Base-by-base conservation (phyloP, 2,797 vertebrate species). In the Choloepus didactylus region DNA sequence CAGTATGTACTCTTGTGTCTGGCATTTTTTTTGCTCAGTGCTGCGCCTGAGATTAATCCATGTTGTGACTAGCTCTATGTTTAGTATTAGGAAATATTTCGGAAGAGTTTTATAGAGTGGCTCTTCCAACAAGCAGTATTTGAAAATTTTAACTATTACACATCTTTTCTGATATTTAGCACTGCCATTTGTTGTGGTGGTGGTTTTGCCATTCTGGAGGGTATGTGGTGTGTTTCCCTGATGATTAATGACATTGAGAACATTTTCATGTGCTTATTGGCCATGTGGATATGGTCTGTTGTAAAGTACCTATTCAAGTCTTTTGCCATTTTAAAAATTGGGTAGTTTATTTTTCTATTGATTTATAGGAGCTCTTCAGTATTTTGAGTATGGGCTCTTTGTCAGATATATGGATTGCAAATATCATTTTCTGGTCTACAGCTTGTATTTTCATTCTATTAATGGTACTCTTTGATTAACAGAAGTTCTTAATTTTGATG, bases 291-390 rank as follows among this genome's bases (percentile, higher is more conserved):
- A 4, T 19, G 46, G 25, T 69, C 77, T 41, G 76, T 29, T 60
- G 14, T 46, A 27, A 92, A 67, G 19, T 11, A 29, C 69, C 15
- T 81, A 14, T 31, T 60, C 59, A 85, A 59, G 14, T 38, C 41
- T 67, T 51, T 31, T 82, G 35, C 54, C 12, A 49, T 18, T 88
- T 62, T 89, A 81, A 81, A 51, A 64, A 70, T 64, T 80, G 54
- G 27, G 27, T 56, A 62, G 12, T 75, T 90, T 92, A 41, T 84
- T 73, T 84, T 79, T 93, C 93, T 89, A 56, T 66, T 85, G 35
- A 80, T 83, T 67, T 56, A 31, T 35, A 67, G 76, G 51, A 72
- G 2, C 21, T 89, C 44, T 87, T 75, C 4, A 5, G 1, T 59
- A 56, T 93, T 89, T 91, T 89, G 56, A 89, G 38, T 76, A 18